Conservation (phyloP, 2,888 invertebrate genomes). For the Melanargia galathea region DNA sequence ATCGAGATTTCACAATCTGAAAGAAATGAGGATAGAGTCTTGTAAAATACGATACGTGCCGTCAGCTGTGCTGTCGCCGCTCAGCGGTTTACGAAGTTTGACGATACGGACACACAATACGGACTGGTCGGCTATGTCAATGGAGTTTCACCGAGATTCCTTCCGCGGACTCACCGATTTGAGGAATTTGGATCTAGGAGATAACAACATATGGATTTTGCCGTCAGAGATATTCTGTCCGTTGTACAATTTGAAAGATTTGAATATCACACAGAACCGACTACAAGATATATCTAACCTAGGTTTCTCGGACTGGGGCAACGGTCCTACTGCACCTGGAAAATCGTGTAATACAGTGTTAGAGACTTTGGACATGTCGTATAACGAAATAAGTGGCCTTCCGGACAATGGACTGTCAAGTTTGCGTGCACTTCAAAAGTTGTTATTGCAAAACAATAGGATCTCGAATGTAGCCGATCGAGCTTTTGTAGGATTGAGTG, state of each 20-base stretch:
- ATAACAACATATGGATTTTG: constrained; percentile 89
- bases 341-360: constrained; percentile 87
- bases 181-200: constrained; percentile 86
- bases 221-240: constrained; percentile 89
- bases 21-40: constrained; percentile 86
- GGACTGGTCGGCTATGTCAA: constrained; percentile 90
- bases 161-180: constrained; percentile 86
- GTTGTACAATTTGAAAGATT: constrained; percentile 84
- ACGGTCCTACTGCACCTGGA: constrained; percentile 84
- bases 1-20: constrained; percentile 84
- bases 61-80: constrained; percentile 85
- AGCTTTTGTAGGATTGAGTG: constrained; percentile 86
- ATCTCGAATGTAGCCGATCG: constrained; percentile 88
- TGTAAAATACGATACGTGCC: constrained; percentile 90
- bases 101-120: constrained; percentile 89
- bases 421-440: constrained; percentile 85
- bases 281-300: constrained; percentile 89
- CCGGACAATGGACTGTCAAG: constrained; percentile 88
- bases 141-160: constrained; percentile 88
- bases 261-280: constrained; percentile 90
- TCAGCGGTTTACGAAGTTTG: constrained; percentile 85
- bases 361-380: constrained; percentile 87
- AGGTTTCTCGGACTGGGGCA: constrained; percentile 88
- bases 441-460: constrained; percentile 89
- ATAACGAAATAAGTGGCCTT: constrained; percentile 87